Conservation (phyloP, 2,113 vertebrate species). For the Chunga burmeisteri region DNA sequence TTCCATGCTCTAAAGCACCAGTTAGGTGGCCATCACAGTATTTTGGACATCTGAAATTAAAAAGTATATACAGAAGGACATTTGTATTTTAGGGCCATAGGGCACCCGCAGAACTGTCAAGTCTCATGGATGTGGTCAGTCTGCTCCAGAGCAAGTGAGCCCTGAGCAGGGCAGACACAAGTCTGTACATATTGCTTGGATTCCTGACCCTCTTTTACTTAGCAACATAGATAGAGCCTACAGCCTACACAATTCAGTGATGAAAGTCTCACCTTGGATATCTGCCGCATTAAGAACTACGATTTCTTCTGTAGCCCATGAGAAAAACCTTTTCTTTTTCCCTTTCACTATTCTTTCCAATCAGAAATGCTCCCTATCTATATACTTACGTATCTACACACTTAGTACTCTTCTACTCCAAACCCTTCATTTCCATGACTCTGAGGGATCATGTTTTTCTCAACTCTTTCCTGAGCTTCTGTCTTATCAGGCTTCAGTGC, state of each 20-base stretch:
- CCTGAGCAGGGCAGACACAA: background rate
- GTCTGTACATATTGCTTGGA: background rate
- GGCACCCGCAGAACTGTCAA: background rate
- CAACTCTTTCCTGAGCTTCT: background rate
- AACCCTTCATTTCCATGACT: background rate
- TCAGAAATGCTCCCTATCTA: background rate
- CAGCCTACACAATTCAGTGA: background rate
- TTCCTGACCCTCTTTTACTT: background rate
- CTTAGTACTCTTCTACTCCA: background rate
- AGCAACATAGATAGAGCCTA: background rate
- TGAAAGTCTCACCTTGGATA: background rate
- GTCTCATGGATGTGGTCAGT: background rate
- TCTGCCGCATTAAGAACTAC: background rate
- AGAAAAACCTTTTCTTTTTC: background rate
- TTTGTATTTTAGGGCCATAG: background rate
- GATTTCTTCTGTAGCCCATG: background rate
- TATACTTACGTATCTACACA: background rate
- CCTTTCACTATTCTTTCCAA: background rate
- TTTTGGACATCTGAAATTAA: background rate
- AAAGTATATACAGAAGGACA: background rate
- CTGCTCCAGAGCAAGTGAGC: background rate
- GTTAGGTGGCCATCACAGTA: background rate
- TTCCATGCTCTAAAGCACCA: background rate
- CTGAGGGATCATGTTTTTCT: constrained; percentile 21
- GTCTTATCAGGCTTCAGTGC: constrained; percentile 33